phyloP scores from a whole-genome alignment of 2,113 vertebrate species.

The Zapornia atra region DNA sequence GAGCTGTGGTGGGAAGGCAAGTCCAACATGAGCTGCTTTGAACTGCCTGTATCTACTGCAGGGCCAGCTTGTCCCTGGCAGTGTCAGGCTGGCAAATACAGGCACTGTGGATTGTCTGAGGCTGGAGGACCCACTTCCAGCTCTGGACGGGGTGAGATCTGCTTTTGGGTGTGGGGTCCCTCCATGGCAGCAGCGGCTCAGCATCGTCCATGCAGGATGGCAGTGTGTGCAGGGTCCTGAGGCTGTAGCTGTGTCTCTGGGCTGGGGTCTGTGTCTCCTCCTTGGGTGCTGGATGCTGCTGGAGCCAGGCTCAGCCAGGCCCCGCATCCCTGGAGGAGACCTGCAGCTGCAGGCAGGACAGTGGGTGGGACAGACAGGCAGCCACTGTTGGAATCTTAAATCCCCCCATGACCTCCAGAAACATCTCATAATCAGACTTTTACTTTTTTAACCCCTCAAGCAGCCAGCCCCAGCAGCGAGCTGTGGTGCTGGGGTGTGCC shows the following conservation, averaged over 20 bases:
- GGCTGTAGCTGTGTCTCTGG: background rate
- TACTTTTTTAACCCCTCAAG: background rate
- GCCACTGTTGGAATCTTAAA: background rate
- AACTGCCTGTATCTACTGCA: background rate
- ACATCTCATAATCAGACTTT: constrained; percentile 17
- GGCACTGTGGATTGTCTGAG: background rate
- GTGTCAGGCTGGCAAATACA: background rate
- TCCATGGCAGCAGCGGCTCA: background rate
- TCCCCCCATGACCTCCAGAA: background rate
- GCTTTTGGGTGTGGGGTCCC: background rate
- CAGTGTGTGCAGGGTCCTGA: background rate
- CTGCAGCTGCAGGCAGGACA: background rate
- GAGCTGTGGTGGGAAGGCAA: background rate
- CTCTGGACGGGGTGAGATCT: background rate
- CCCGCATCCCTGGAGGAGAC: background rate
- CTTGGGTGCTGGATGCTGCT: background rate
- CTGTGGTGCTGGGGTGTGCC: background rate
- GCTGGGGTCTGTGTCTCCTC: background rate
- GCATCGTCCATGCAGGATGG: fast-evolving
- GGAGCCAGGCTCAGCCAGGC: background rate
- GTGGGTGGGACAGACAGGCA: background rate
- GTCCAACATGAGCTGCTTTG: background rate
- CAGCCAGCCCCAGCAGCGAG: background rate
- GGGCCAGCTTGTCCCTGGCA: background rate
- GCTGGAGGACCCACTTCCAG: background rate